Conservation (phyloP, 2,113 vertebrate species). For the Empidonax alnorum region DNA sequence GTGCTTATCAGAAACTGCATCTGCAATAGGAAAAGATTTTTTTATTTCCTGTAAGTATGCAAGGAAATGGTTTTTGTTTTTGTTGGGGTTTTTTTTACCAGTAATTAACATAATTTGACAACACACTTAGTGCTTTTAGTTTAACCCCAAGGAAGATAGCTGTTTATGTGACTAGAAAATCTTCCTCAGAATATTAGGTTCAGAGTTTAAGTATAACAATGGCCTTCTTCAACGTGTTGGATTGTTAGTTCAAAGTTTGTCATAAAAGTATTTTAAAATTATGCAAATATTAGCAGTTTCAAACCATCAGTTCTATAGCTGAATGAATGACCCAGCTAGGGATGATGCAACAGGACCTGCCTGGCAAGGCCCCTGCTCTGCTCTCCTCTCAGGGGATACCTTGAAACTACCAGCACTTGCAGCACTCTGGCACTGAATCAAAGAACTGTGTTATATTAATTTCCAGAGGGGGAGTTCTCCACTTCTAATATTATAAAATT, state of each 20-base stretch:
- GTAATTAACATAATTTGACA: not conserved
- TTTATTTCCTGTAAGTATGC: not conserved
- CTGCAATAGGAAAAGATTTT: not conserved
- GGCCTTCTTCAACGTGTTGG: not conserved
- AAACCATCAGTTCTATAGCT: not conserved
- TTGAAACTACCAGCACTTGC: not conserved
- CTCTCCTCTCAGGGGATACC: not conserved
- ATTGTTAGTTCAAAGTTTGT: not conserved
- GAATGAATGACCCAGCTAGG: not conserved
- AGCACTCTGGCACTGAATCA: not conserved
- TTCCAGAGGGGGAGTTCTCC: not conserved
- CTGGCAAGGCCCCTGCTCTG: not conserved
- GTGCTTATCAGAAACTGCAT: not conserved
- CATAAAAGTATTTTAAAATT: not conserved
- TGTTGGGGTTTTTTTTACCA: not conserved
- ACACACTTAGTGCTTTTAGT: not conserved
- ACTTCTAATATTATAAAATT: not conserved
- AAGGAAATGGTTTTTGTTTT: not conserved
- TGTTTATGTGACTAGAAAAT: not conserved
- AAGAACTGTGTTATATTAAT: not conserved
- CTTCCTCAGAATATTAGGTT: not conserved
- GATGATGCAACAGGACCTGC: not conserved
- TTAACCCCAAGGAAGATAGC: not conserved
- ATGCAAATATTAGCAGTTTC: not conserved
- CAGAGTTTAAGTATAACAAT: not conserved